A percentile compares a stretch with the other conserved stretches of the same genome.
Conservation (phyloP, 2,113 vertebrate genomes). For the Merops nubicus region DNA sequence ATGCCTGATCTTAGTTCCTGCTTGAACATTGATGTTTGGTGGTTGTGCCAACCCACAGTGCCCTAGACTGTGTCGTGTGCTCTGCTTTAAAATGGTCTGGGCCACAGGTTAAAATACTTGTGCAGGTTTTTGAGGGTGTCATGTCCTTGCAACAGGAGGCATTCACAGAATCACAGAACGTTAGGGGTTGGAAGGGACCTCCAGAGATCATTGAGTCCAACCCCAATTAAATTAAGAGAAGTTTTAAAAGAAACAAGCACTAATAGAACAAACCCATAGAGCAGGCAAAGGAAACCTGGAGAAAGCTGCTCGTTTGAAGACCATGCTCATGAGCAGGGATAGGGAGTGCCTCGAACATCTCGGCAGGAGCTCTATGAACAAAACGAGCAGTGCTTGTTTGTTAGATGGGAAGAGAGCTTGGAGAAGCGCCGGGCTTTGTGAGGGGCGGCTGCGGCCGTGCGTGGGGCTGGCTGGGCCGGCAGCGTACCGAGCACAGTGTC, state of each 20-base stretch:
- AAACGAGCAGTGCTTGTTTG: rapidly evolving
- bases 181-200: too few relatives aligned
- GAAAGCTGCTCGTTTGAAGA: background rate
- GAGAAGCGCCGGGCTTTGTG: background rate
- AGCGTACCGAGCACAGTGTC: rapidly evolving
- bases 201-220: too few relatives aligned
- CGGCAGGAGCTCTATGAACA: background rate
- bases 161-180: too few relatives aligned
- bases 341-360: background rate
- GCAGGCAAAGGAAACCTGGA: background rate
- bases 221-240: background rate
- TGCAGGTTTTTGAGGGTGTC: background rate
- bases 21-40: background rate
- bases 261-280: background rate
- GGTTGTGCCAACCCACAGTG: background rate
- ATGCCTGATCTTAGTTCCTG: background rate
- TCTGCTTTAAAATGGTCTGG: background rate
- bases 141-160: background rate
- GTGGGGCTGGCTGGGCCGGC: rapidly evolving
- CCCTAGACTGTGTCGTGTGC: background rate
- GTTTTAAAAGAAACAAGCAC: too few relatives aligned
- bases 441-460: background rate
- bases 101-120: background rate
- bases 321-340: background rate
- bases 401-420: background rate